phyloP scores from a whole-genome alignment of 2,113 vertebrate genomes.

The Ictidomys tridecemlineatus region DNA sequence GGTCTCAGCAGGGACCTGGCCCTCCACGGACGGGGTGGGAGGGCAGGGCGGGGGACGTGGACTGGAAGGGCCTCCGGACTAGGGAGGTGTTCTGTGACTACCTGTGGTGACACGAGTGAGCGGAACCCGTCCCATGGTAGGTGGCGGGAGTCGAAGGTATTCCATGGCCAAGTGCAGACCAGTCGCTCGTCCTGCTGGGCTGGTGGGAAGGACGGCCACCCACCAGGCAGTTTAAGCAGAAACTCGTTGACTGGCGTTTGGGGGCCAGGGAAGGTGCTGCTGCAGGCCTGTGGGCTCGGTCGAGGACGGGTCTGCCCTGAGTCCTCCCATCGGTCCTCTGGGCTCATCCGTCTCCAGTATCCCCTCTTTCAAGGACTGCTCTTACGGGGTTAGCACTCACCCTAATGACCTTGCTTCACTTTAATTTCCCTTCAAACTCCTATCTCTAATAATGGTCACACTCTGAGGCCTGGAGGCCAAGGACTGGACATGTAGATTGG shows the following conservation, averaged over 20 bases:
- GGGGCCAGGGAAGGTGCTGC: too few relatives aligned
- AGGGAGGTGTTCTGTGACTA: too few relatives aligned
- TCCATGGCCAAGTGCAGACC: too few relatives aligned
- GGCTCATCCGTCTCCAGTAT: neutral
- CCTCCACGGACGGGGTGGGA: too few relatives aligned
- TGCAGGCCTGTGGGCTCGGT: fast-evolving
- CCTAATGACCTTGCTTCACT: neutral
- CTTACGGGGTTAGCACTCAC: too few relatives aligned
- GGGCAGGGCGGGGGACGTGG: fast-evolving
- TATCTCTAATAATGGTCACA: neutral
- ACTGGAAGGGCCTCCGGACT: too few relatives aligned
- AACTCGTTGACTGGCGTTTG: too few relatives aligned
- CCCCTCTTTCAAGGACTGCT: neutral
- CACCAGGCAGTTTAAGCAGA: fast-evolving
- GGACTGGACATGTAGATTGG: neutral
- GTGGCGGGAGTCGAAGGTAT: neutral
- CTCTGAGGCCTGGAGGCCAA: neutral
- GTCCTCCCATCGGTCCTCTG: neutral
- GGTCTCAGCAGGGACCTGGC: too few relatives aligned
- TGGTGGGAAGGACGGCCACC: too few relatives aligned
- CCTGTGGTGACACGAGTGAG: neutral
- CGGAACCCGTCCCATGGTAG: neutral
- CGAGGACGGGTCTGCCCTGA: too few relatives aligned
- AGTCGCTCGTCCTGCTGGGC: neutral
- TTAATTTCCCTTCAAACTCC: neutral